Evolutionary conservation across 2,113 vertebrate genomes (phyloP).

Genomic region (Ctenodactylus gundi): DNA sequence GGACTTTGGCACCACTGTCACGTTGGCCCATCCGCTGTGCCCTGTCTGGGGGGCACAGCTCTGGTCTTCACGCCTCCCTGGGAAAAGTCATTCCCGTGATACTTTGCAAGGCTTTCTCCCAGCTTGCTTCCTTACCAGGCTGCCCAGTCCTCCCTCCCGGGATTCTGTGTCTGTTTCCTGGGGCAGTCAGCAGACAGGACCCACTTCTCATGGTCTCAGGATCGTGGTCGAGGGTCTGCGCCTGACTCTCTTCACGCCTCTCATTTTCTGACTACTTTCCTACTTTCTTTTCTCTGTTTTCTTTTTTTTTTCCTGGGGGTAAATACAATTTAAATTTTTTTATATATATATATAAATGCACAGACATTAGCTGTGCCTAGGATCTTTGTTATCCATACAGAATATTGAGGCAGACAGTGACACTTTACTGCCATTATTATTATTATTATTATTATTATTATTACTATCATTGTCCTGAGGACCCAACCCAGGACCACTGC

Average conservation of each 20-base stretch:
- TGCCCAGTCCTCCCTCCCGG: neutral
- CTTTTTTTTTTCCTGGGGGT: neutral
- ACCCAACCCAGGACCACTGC: too few relatives aligned
- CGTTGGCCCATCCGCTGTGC: too few relatives aligned
- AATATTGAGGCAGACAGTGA: neutral
- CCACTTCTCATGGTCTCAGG: neutral
- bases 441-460: too few relatives aligned
- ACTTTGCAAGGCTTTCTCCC: neutral
- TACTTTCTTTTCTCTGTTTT: neutral
- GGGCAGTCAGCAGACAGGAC: neutral
- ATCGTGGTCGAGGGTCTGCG: too few relatives aligned
- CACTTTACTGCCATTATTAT: too few relatives aligned
- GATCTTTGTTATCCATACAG: neutral
- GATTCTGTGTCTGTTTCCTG: neutral
- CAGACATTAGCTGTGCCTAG: neutral
- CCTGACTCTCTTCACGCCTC: neutral
- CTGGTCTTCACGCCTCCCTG: too few relatives aligned
- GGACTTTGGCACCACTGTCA: too few relatives aligned
- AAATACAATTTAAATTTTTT: neutral
- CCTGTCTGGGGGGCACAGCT: too few relatives aligned
- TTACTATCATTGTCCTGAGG: too few relatives aligned
- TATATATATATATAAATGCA: too few relatives aligned
- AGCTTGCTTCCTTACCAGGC: neutral
- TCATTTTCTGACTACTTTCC: neutral
- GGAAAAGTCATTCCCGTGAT: too few relatives aligned